Base-by-base conservation (phyloP, 2,888 invertebrate species). In the Yponomeuta malinellus region DNA sequence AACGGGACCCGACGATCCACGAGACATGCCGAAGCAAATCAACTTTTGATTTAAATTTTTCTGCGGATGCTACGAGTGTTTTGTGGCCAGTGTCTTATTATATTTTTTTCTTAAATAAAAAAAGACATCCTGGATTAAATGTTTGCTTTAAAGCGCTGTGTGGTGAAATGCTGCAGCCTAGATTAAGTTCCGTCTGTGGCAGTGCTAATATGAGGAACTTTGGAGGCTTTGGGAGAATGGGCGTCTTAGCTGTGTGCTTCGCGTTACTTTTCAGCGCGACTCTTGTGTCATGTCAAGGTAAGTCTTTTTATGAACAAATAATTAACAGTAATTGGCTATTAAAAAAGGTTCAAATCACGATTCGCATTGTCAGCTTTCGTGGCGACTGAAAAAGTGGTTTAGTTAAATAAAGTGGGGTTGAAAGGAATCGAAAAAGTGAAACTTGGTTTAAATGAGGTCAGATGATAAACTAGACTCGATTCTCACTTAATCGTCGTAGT, bases 271-370 rank as follows among this genome's bases (percentile, higher is more conserved):
- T 83, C 74, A 78, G 81, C 78, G 74, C 80, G 71, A 76, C 82
- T 75, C 75, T 87, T 76, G 82, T 83, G 75, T 80, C 83, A 81
- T 89, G 90, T 90, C 90, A 91, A 91, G 90, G 90, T 91, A 79
- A 87, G 87, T 75, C 68, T 70, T 74, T 74, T 77, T 77, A 74
- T 73, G 70, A 67, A 5, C 15, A 15, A 37, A 3, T 6, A 63
- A n/a, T 71, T 48, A 43, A 48, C 31, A 37, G 43, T 67, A 31
- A 65, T 10, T 31, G 10, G 31, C 29, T 33, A 71, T 70, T 59
- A 23, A 15, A 23, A 15, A 37, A 48, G 12, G 63, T 29, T 5
- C 23, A 10, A 33, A 70, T 70, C 73, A 73, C 71, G 72, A 72
- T 71, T 37, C 43, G 59, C 6, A 59, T 52, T 52, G 12, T 23